phyloP scores from a whole-genome alignment of 2,888 invertebrate genomes.

The Microctonus hyperodae region DNA sequence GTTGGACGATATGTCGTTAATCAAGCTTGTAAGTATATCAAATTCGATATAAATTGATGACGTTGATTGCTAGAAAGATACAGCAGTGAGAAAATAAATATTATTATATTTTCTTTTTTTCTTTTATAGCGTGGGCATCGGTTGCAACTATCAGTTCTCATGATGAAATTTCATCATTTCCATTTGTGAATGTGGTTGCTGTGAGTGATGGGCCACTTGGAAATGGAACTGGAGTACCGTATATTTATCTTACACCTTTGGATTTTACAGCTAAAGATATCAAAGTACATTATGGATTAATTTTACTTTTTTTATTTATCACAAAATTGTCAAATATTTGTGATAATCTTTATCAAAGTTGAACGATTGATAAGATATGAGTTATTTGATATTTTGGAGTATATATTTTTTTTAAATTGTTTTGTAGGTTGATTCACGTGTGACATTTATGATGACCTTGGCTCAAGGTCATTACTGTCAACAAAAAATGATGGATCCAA shows the following conservation, averaged over 20 bases:
- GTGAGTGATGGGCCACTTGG: slow-evolving; percentile 73
- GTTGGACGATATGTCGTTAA: slow-evolving; percentile 79
- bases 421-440: slow-evolving; percentile 69
- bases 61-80: not conserved
- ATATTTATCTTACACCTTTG: slow-evolving; percentile 76
- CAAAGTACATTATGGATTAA: slow-evolving; percentile 63
- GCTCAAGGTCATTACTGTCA: slow-evolving; percentile 75
- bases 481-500: slow-evolving; percentile 71
- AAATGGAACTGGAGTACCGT: slow-evolving; percentile 76
- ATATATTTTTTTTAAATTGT: slow-evolving; percentile 8
- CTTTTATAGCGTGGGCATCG: slow-evolving; percentile 73
- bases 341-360: no score
- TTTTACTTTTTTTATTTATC: no score
- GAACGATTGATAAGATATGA: not conserved
- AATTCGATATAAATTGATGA: not conserved
- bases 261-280: slow-evolving; percentile 76
- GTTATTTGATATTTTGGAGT: not conserved
- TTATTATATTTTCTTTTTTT: not conserved
- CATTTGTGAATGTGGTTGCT: slow-evolving; percentile 75
- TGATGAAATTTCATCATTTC: slow-evolving; percentile 69
- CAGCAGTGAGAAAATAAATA: not conserved
- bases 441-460: slow-evolving; percentile 74
- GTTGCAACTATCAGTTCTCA: slow-evolving; percentile 74
- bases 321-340: no score
- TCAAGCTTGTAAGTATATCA: slow-evolving; percentile 69